Evolutionary conservation across 2,797 vertebrate species (phyloP).

Genomic region (Spondyliosoma cantharus): DNA sequence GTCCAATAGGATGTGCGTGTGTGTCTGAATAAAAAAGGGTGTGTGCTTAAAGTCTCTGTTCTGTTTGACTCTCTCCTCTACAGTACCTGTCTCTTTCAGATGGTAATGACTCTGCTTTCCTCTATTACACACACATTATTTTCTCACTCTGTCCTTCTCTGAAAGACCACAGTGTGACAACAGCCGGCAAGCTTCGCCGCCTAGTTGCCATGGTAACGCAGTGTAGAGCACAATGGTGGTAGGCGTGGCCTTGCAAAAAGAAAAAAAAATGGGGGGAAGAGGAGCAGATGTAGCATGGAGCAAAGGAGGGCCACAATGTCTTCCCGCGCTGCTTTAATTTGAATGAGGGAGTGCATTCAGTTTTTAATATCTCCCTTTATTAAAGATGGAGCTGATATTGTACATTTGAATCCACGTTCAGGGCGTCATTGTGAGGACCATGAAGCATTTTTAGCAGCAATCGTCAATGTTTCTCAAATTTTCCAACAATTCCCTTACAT

Average conservation of each 20-base stretch:
- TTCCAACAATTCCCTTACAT: too few species aligned
- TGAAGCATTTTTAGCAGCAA: not conserved
- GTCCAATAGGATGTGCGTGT: conserved; percentile 15
- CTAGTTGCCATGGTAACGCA: conserved; percentile 78
- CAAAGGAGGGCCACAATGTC: conserved; percentile 19
- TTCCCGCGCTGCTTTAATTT: conserved; percentile 40
- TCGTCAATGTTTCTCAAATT: not conserved
- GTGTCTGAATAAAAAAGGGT: conserved; percentile 36
- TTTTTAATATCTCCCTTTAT: not conserved
- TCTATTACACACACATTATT: conserved; percentile 40
- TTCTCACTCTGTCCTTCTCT: conserved; percentile 50
- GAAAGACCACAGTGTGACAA: conserved; percentile 68
- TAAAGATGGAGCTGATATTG: not conserved
- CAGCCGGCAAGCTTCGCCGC: conserved; percentile 60
- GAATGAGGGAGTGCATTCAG: not conserved
- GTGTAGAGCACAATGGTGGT: conserved; percentile 58
- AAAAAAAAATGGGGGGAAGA: not conserved
- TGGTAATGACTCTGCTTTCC: conserved; percentile 62
- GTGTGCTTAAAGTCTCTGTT: not conserved
- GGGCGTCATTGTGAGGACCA: not conserved
- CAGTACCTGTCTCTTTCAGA: conserved; percentile 70
- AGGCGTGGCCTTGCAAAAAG: conserved; percentile 49
- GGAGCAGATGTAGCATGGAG: conserved; percentile 59
- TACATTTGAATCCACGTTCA: not conserved
- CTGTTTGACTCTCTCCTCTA: conserved; percentile 24